Conservation (phyloP, 2,797 vertebrate genomes). For the Pyrocephalus nanus region DNA sequence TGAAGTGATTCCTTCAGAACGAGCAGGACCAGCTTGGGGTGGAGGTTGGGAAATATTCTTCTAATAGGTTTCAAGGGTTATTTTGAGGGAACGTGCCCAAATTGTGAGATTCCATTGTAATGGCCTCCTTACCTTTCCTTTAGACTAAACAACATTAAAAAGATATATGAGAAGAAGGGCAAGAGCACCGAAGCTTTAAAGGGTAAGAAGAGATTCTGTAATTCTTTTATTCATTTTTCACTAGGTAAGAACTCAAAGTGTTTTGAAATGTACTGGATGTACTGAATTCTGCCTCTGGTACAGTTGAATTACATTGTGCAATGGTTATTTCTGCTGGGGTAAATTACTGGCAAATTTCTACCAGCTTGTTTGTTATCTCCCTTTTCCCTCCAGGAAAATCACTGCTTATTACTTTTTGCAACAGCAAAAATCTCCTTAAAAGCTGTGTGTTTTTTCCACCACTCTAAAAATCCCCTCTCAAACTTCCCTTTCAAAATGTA, state of each 20-base stretch:
- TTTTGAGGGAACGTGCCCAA: background rate
- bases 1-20: background rate
- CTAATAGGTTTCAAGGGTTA: background rate
- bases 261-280: background rate
- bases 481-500: background rate
- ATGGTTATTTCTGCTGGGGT: background rate
- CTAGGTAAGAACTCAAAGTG: background rate
- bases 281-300: background rate
- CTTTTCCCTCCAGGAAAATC: background rate
- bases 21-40: background rate
- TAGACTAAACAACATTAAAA: slow-evolving; percentile 87
- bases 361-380: background rate
- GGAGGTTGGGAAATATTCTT: background rate
- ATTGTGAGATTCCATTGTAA: background rate
- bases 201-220: slow-evolving; percentile 75
- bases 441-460: background rate
- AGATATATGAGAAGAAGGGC: slow-evolving; percentile 83
- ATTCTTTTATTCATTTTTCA: background rate
- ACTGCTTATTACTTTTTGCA: background rate
- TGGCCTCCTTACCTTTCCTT: slow-evolving; percentile 15
- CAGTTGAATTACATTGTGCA: background rate
- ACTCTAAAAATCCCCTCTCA: background rate
- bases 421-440: background rate
- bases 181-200: slow-evolving; percentile 83
- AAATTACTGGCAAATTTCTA: background rate